A percentile compares a stretch with the other conserved stretches of the same genome.
Conservation (phyloP, 2,888 invertebrate genomes). For the Ormyrus nitidulus region DNA sequence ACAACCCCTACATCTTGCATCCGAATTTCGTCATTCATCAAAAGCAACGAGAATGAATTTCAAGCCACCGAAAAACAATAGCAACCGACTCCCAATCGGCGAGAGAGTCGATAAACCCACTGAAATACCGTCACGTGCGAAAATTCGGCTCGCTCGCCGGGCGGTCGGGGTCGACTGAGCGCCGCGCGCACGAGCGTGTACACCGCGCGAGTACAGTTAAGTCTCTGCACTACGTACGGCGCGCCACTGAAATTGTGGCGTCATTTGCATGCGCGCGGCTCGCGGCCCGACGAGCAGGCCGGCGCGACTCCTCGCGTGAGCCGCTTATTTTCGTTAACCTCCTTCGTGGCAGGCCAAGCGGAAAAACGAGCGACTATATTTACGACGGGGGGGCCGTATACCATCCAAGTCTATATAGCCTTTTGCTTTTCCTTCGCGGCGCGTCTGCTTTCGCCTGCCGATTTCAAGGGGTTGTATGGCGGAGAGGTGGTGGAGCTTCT, state of each 20-base stretch:
- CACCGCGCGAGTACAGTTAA: conserved; percentile 16
- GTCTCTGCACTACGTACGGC: background rate
- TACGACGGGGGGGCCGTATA: background rate
- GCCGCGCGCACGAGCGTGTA: conserved; percentile 14
- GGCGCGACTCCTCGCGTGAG: too few relatives aligned
- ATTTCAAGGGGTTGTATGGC: background rate
- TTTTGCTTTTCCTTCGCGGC: conserved; percentile 1
- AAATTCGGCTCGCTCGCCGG: too few relatives aligned
- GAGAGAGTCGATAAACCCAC: too few relatives aligned
- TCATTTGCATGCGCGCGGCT: conserved; percentile 49
- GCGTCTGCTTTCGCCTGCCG: conserved; percentile 5
- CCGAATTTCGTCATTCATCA: too few relatives aligned
- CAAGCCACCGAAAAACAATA: too few relatives aligned
- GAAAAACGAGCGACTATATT: conserved; percentile 30
- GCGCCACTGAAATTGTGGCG: conserved; percentile 40
- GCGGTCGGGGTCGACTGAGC: background rate
- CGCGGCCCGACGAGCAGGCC: too few relatives aligned
- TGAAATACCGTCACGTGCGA: conserved; percentile 26
- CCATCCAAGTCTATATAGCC: too few relatives aligned
- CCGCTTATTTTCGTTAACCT: conserved; percentile 45
- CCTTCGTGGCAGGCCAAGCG: conserved; percentile 13
- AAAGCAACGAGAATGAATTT: too few relatives aligned
- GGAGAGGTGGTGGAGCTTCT: too few relatives aligned
- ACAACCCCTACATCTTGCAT: too few relatives aligned
- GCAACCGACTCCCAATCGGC: too few relatives aligned